Conservation (phyloP, 2,113 vertebrate species). For the Myiopsitta monachus region DNA sequence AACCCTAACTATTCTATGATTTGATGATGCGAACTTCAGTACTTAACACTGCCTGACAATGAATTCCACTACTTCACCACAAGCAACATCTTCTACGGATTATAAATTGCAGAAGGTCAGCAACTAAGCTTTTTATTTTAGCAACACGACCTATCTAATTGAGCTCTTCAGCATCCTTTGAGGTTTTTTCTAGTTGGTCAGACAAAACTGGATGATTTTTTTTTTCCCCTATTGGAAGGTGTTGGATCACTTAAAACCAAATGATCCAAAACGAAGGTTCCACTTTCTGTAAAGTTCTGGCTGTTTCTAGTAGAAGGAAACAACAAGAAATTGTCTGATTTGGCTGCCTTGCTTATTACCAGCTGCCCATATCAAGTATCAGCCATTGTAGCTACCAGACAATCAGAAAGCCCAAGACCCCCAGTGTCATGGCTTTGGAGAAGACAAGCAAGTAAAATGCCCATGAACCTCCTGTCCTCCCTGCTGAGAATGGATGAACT, state of each 20-base stretch:
- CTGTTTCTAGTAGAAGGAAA: neutral
- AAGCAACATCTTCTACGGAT: neutral
- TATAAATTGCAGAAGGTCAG: neutral
- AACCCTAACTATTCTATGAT: no score
- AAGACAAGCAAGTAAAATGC: neutral
- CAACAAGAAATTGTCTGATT: neutral
- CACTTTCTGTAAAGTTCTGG: neutral
- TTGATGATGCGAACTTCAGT: neutral
- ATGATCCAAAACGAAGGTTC: neutral
- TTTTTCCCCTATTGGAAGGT: neutral
- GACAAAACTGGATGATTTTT: neutral
- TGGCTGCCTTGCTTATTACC: neutral
- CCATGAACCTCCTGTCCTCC: neutral
- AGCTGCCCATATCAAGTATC: neutral
- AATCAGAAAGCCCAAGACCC: neutral
- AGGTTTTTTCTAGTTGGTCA: neutral
- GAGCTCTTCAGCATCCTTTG: neutral
- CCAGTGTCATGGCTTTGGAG: neutral
- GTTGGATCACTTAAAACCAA: neutral
- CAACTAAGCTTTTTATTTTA: constrained; percentile 27
- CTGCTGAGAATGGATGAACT: neutral
- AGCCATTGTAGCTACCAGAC: neutral
- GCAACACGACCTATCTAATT: neutral
- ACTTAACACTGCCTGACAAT: neutral
- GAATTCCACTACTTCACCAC: neutral